Base-by-base conservation (phyloP, 2,888 invertebrate species). In the Automeris io region DNA sequence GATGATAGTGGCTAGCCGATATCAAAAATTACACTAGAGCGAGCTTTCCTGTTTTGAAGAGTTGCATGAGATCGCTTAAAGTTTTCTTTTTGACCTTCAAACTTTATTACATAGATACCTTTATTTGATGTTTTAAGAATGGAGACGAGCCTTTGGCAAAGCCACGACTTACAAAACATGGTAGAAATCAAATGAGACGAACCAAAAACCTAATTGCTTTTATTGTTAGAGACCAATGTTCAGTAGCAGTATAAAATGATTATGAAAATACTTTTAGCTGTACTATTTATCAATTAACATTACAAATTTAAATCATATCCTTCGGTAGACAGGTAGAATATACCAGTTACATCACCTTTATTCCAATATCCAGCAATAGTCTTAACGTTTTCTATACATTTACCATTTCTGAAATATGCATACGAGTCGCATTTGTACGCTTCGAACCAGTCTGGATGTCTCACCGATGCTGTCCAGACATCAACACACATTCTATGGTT, bases 311-410 rank as follows among this genome's bases (percentile, higher is more conserved):
- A 24, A 16, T 72, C 54, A 43, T 64, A 67, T 1, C 63, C 71
- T 41, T 74, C 65, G 11, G 83, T 82, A 1, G 76, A 71, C 34
- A 85, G 70, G 45, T 79, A 82, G 41, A 64, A 85, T 0, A 79
- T 64, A 0, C 85, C 85, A 7, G 66, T 77, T 0, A 71, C 75
- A 13, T 63, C 77, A 45, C 79, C 76, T 55, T 81, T 75, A 33
- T 77, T 80, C 69, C 73, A 78, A 45, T 74, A 76, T 0, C 83
- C 85, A 3, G 80, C 80, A 16, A 66, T 57, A 8, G 79, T 72
- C 2, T 45, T 59, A 0, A 73, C 65, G 33, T 74, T 73, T 0
- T 33, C 37, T 0, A 57, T 52, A 41, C 85, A 85, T 16, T 54
- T 45, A 0, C 76, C 75, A 2, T 56, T 51, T 43, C 70, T 75